Conservation (phyloP, 2,113 vertebrate species). For the Bos taurus region ARS-UCD2.0 NC_037344.1:64554501-64555000, state of each 20-base stretch:
- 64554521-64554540: neutral
- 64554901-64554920: neutral
- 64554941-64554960: neutral
- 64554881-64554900: neutral
- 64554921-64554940: constrained; percentile 1
- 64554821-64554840: neutral
- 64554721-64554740: neutral
- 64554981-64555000: neutral
- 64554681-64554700: neutral
- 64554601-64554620: neutral
- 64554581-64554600: neutral
- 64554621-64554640: neutral
- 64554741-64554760: neutral
- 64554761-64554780: neutral
- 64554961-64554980: neutral
- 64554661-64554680: fast-evolving
- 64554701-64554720: neutral
- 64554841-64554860: neutral
- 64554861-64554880: neutral
- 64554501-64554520: neutral
- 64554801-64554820: neutral
- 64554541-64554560: neutral
- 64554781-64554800: constrained; percentile 25
- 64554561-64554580: neutral
- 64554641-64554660: neutral